These are phyloP conservation scores for Toxonevra muliebris DNA, from an alignment of 2,888 invertebrate genomes.

Conservation along the genomic window DNA sequence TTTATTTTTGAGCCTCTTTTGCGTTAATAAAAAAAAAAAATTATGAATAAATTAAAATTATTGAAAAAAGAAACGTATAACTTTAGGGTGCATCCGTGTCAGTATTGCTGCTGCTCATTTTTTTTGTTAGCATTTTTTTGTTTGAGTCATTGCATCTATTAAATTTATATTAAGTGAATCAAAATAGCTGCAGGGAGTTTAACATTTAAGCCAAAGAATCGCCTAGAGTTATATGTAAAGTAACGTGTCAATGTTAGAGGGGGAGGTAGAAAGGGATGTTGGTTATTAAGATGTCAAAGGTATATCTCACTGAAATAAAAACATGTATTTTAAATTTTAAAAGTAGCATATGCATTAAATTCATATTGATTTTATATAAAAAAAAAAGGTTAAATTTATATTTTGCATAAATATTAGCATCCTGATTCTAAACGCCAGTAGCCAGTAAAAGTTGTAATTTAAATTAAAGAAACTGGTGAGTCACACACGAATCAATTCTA, in stretches of 20 bases:
- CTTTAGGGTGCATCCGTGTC: too few relatives aligned
- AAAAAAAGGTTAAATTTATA: too few relatives aligned
- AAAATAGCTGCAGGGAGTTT: conserved; percentile 54
- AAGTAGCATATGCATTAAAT: conserved; percentile 26
- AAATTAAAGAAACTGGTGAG: too few relatives aligned
- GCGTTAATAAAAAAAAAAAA: conserved; percentile 50
- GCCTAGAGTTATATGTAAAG: conserved; percentile 21
- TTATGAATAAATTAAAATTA: conserved; percentile 62
- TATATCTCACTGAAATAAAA: conserved; percentile 7
- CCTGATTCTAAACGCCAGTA: too few relatives aligned
- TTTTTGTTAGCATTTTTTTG: conserved; percentile 8
- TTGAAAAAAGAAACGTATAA: conserved; percentile 24
- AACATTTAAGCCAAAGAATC: conserved; percentile 35
- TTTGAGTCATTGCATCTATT: conserved; percentile 4
- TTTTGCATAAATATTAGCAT: too few relatives aligned
- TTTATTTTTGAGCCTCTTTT: conserved; percentile 23
- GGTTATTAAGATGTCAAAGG: conserved; percentile 6
- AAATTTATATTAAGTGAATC: conserved; percentile 54
- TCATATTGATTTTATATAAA: conserved; percentile 33
- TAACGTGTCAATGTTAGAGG: not conserved
- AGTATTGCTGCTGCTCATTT: conserved; percentile 52
- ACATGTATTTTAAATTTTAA: not conserved
- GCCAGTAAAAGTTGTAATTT: too few relatives aligned
- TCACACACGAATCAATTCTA: too few relatives aligned
- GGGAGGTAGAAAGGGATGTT: not conserved